Evolutionary conservation across 1,140 invertebrate species (phyloP).

Genomic region (Drosophila serrata): DNA sequence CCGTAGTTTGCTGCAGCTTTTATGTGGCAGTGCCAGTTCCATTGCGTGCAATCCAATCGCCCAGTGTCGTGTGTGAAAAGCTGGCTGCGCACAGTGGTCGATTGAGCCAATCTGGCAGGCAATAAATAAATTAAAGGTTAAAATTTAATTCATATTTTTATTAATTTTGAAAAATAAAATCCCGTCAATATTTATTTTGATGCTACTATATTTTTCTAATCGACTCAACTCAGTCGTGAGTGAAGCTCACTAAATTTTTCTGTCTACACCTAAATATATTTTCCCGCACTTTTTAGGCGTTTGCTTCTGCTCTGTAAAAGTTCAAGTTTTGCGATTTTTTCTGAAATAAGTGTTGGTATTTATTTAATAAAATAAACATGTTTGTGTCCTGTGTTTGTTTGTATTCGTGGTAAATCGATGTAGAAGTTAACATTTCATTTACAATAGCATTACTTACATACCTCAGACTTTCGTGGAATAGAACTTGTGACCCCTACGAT

Average conservation of each 20-base stretch:
- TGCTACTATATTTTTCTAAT: not conserved
- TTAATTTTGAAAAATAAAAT: constrained; percentile 1
- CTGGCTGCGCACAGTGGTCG: constrained; percentile 6
- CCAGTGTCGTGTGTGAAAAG: too few relatives aligned
- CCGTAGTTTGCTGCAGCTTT: too few relatives aligned
- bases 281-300: not conserved
- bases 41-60: too few relatives aligned
- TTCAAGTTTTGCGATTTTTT: not conserved
- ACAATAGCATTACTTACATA: not conserved
- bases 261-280: constrained; percentile 1
- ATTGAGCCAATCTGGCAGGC: not conserved
- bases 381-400: not conserved
- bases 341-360: not conserved
- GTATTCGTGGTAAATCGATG: not conserved
- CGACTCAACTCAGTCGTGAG: not conserved
- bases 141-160: not conserved
- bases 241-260: not conserved
- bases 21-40: too few relatives aligned
- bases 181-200: not conserved
- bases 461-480: not conserved
- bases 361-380: not conserved
- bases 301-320: not conserved
- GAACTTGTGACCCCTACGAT: not conserved
- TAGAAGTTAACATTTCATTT: not conserved
- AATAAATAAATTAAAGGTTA: not conserved